Evolutionary conservation across 2,888 invertebrate genomes (phyloP), one percentile per base, ranked within the genome.

Genomic region (Autographa gamma): DNA sequence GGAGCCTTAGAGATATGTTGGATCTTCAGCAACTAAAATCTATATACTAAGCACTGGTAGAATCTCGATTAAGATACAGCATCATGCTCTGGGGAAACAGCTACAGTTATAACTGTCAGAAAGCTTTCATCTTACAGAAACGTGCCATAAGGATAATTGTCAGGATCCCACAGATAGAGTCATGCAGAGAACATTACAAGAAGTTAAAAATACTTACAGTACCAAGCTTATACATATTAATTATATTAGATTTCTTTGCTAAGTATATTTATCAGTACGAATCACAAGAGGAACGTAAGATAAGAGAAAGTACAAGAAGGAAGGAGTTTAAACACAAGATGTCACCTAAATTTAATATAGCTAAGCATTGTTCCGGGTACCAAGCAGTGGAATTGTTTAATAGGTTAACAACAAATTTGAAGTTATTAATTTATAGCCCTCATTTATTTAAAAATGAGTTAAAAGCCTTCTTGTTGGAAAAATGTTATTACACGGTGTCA

Each of bases 1-100:
- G 60, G 14, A 60, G 41, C 41, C 19, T 60, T n/a, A 60, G 60
- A 14, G 60, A 60, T 60, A 11, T 11, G 11, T 52, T 52, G 8
- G 18, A 52, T 8, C n/a, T 52, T 6, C 18, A 52, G 18, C 52
- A 18, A 18, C 18, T 52, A 18, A 18, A 52, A 2, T n/a, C 52
- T 52, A 6, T 52, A 7, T 52, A 52, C 18, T 52, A 18, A 18
- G 52, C 52, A 1, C 52, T 18, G 52, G 52, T 52, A 6, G 52
- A 52, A 18, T 52, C 52, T 18, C n/a, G 18, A 13, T 5, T 52
- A 18, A 52, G 52, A 1, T 52, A 52, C 18, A 52, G 52, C 18
- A 52, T 52, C 7, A 9, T 52, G 52, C 8, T 52, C 52, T 52
- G 52, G 48, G 48, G 48, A 52, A 52, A 52, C 18, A 18, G 52